Conservation (phyloP, 2,113 vertebrate genomes). For the Mungos mungo region DNA sequence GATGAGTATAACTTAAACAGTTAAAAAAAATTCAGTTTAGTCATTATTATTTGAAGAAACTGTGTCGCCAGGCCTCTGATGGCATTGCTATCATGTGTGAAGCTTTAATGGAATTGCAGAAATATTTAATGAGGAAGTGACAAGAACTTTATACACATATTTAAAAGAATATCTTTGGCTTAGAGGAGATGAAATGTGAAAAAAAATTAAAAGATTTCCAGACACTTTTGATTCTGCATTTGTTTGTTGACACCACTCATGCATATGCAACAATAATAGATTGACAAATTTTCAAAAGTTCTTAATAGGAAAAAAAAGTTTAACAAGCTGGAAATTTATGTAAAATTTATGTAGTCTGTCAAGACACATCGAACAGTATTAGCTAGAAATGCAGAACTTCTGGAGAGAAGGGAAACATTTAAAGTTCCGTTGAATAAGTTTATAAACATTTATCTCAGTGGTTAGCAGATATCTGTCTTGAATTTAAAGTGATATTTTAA, state of each 20-base stretch:
- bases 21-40: not conserved
- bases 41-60: not conserved
- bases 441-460: not conserved
- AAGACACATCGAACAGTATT: not conserved
- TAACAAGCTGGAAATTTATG: not conserved
- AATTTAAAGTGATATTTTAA: not conserved
- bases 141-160: not conserved
- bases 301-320: not conserved
- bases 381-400: not conserved
- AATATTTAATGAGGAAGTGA: not conserved
- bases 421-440: not conserved
- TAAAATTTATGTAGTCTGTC: not conserved
- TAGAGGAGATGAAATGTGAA: not conserved
- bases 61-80: not conserved
- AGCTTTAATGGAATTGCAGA: not conserved
- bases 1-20: not conserved
- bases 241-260: not conserved
- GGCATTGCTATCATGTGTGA: not conserved
- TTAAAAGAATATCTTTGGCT: not conserved
- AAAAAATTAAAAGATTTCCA: not conserved
- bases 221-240: not conserved
- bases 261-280: not conserved
- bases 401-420: not conserved
- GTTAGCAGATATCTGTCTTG: not conserved
- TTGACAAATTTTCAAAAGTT: not conserved